Conservation (phyloP, 2,797 vertebrate species). For the Pampus argenteus region DNA sequence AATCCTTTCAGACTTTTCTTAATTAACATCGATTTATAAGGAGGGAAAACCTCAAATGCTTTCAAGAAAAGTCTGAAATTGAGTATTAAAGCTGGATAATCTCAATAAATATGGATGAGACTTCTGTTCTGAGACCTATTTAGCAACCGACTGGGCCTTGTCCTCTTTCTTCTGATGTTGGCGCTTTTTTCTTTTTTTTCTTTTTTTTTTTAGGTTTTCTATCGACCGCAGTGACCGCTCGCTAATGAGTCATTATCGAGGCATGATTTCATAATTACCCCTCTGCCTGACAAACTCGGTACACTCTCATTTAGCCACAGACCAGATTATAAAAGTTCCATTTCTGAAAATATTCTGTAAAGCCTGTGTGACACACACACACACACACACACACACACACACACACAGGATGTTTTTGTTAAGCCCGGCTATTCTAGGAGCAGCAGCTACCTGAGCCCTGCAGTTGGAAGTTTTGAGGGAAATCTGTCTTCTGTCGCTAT, state of each 20-base stretch:
- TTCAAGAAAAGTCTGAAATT: constrained; percentile 58
- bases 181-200: too few relatives aligned
- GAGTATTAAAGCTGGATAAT: constrained; percentile 69
- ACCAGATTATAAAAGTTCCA: constrained; percentile 35
- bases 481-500: constrained; percentile 62
- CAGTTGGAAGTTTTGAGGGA: constrained; percentile 63
- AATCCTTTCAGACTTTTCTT: too few relatives aligned
- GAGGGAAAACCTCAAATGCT: too few relatives aligned
- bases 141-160: constrained; percentile 57
- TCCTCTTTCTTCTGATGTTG: constrained; percentile 45
- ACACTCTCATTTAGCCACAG: constrained; percentile 32
- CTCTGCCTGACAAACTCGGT: constrained; percentile 28
- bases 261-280: constrained; percentile 60
- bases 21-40: too few relatives aligned
- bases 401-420: constrained; percentile 70
- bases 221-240: constrained; percentile 41
- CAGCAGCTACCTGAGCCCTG: constrained; percentile 57
- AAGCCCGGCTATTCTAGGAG: constrained; percentile 69
- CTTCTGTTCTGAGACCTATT: constrained; percentile 37
- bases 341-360: constrained; percentile 52
- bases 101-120: constrained; percentile 75
- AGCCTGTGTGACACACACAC: too few relatives aligned
- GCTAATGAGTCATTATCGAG: constrained; percentile 68
- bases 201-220: constrained; percentile 38
- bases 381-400: too few relatives aligned